Evolutionary conservation across 2,113 vertebrate genomes (phyloP), one percentile per base, ranked within the genome.

Genomic region (Tricholaema leucomelas): DNA sequence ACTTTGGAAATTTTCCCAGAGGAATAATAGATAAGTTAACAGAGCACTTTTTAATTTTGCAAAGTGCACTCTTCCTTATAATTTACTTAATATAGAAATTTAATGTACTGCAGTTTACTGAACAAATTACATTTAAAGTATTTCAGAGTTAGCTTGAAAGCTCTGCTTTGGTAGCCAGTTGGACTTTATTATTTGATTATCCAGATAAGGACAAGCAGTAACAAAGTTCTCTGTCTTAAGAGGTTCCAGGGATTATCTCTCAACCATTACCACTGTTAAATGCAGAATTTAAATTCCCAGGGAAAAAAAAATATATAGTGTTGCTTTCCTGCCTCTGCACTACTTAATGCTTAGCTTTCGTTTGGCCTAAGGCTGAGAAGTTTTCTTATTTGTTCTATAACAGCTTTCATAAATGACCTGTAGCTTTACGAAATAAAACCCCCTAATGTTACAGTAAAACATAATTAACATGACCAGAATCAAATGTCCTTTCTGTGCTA

Each of bases 81-180:
- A 97, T 98, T 98, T 97, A 96, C 97, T 97, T 98, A 98, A 97
- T 97, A 97, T 95, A 97, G 96, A 97, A 97, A 97, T 97, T 97
- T 97, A 98, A 98, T 97, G 97, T 97, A 97, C 94, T 97, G 94
- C 95, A 97, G 97, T 98, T 98, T 98, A 97, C 97, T 97, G 97
- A 98, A 96, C 96, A 98, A 98, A 97, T 97, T 97, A 95, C 96
- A 97, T 97, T 97, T 96, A 95, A 97, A 97, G 80, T 97, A 97
- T 97, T 97, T 98, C 96, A 97, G 90, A 97, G 90, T 96, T 95
- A 96, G 88, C 95, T 96, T 96, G 95, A 95, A 96, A 98, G 92
- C 95, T 97, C 28, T 85, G 92, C 95, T 97, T 94, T 97, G 92
- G 91, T 97, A 96, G 95, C 95, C 91, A 93, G 84, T 96, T 96